Percentiles rank a stretch among this genome's conserved stretches.
phyloP scores from a whole-genome alignment of 1,140 invertebrate species.

The Bombus sylvicola region DNA sequence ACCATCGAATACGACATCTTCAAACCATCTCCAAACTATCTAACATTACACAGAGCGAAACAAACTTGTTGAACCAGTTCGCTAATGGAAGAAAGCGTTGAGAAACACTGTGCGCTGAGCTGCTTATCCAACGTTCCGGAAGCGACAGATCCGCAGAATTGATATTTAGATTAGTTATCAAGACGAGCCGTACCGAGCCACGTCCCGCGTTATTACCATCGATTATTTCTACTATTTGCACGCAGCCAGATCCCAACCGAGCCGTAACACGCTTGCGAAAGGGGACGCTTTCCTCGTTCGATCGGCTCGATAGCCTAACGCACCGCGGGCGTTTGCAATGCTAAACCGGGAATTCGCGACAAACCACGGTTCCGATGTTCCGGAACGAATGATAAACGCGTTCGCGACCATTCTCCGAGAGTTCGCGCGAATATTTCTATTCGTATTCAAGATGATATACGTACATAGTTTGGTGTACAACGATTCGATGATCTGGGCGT shows the following conservation, averaged over 20 bases:
- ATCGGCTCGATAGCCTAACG: constrained; percentile 31
- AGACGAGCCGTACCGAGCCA: constrained; percentile 6
- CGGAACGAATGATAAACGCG: constrained; percentile 51
- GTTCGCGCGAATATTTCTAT: constrained; percentile 11
- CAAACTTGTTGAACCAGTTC: background rate
- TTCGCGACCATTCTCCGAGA: background rate
- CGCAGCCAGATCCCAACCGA: background rate
- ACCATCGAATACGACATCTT: background rate
- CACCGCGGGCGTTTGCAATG: constrained; percentile 32
- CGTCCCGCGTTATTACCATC: constrained; percentile 33
- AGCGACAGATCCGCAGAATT: constrained; percentile 50
- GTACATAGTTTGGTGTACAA: background rate
- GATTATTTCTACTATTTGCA: constrained; percentile 42
- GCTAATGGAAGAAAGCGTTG: background rate
- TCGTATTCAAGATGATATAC: constrained; percentile 55
- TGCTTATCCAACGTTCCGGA: constrained; percentile 19
- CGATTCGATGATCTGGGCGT: constrained; percentile 22
- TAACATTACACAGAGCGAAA: background rate
- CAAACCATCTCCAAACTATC: background rate
- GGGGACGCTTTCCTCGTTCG: constrained; percentile 4
- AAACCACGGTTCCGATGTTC: constrained; percentile 1
- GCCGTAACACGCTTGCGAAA: constrained; percentile 14
- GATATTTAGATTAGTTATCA: constrained; percentile 61
- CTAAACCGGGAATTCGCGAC: constrained; percentile 29
- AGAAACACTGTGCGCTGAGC: constrained; percentile 15